Evolutionary conservation across 2,113 vertebrate genomes (phyloP).

Genomic region (Isurus oxyrinchus): DNA sequence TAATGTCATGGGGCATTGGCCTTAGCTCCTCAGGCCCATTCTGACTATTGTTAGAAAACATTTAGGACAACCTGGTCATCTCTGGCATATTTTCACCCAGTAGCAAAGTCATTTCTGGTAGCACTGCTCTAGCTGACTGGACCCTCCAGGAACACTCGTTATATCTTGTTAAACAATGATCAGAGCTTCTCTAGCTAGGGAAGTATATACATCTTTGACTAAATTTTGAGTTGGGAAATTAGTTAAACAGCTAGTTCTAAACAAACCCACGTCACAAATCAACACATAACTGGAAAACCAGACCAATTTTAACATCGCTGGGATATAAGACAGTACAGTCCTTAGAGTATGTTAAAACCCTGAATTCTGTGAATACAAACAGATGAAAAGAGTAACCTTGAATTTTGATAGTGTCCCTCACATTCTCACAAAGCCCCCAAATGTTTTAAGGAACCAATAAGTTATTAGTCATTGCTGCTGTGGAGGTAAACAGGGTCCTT

Average conservation of each 20-base stretch:
- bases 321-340: background rate
- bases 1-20: background rate
- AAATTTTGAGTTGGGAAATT: background rate
- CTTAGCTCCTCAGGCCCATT: background rate
- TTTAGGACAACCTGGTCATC: background rate
- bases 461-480: background rate
- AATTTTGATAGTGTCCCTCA: background rate
- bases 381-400: background rate
- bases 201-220: background rate
- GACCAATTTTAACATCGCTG: background rate
- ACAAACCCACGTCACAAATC: background rate
- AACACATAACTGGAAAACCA: background rate
- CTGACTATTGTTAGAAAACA: background rate
- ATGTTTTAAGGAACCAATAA: background rate
- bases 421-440: background rate
- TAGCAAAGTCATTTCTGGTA: background rate
- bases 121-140: background rate
- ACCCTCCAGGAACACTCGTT: background rate
- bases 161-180: background rate
- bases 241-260: background rate
- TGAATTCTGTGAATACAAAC: background rate
- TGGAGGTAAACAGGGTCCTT: background rate
- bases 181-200: background rate
- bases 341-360: background rate
- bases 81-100: background rate